A percentile compares a stretch with the other conserved stretches of the same genome.
Evolutionary conservation across 2,113 vertebrate genomes (phyloP).

Genomic region (Sylvietta virens): DNA sequence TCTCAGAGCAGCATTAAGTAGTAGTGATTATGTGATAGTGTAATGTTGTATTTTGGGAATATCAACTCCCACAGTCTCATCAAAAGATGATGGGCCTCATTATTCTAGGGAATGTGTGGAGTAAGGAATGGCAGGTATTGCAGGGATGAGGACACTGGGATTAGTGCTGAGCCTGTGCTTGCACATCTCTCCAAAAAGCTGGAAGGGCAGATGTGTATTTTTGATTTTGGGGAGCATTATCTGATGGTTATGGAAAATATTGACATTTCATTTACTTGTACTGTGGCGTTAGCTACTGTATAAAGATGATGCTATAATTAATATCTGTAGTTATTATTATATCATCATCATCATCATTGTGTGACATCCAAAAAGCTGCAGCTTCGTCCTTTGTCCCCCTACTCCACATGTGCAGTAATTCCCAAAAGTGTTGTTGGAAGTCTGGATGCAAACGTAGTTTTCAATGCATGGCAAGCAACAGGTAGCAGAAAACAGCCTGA

Average conservation of each 20-base stretch:
- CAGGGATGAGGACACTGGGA: background rate
- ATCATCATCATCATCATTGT: background rate
- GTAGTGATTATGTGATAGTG: conserved; percentile 17
- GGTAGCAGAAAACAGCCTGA: background rate
- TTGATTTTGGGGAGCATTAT: background rate
- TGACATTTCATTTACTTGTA: background rate
- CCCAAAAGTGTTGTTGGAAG: background rate
- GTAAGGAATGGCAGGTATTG: background rate
- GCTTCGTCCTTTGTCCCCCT: background rate
- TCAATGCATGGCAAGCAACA: background rate
- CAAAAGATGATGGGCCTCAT: conserved; percentile 33
- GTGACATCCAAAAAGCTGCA: background rate
- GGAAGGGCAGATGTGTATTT: background rate
- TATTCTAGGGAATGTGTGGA: background rate
- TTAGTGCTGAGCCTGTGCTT: background rate
- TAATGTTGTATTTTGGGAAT: conserved; percentile 43
- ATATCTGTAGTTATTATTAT: background rate
- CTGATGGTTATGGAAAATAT: background rate
- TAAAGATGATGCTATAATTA: background rate
- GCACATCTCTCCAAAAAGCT: background rate
- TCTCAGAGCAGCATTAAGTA: background rate
- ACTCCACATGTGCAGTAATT: background rate
- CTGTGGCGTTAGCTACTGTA: background rate
- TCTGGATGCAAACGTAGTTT: background rate
- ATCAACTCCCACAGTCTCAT: conserved; percentile 38